phyloP scores from a whole-genome alignment of 1,140 invertebrate genomes.

The Samia ricini region DNA sequence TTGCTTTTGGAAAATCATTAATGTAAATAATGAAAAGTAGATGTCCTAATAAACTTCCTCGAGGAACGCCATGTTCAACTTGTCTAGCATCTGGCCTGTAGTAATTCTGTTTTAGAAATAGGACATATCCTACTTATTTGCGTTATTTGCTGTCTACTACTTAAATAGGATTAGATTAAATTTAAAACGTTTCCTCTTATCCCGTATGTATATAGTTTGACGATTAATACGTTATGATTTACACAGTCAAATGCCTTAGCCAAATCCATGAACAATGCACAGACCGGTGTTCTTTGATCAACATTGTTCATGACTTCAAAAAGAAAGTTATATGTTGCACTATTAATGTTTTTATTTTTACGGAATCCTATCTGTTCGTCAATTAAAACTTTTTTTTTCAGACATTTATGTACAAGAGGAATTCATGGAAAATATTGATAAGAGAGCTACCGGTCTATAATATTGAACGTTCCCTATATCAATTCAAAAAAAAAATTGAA shows the following conservation, averaged over 20 bases:
- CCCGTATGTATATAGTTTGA: constrained; percentile 20
- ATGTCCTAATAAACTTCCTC: constrained; percentile 12
- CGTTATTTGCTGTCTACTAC: constrained; percentile 4
- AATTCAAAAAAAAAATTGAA: constrained; percentile 4
- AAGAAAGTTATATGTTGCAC: constrained; percentile 11
- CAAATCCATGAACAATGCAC: constrained; percentile 25
- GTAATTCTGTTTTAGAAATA: background rate
- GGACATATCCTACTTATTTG: constrained; percentile 9
- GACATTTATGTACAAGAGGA: constrained; percentile 3
- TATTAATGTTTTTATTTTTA: constrained; percentile 13
- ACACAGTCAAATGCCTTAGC: constrained; percentile 24
- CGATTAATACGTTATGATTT: constrained; percentile 9
- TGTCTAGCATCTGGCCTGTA: background rate
- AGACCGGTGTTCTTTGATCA: constrained; percentile 23
- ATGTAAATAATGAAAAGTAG: constrained; percentile 13
- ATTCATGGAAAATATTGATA: constrained; percentile 9
- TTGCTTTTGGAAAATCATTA: constrained; percentile 11
- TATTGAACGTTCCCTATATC: background rate
- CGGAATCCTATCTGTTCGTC: constrained; percentile 17
- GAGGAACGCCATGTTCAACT: no score
- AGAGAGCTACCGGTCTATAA: constrained; percentile 10
- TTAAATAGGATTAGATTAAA: constrained; percentile 10
- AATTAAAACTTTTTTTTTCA: background rate
- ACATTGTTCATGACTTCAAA: constrained; percentile 15
- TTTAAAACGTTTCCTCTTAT: constrained; percentile 14